Conservation (phyloP, 2,888 invertebrate species). For the Mycalesis mineus region DNA sequence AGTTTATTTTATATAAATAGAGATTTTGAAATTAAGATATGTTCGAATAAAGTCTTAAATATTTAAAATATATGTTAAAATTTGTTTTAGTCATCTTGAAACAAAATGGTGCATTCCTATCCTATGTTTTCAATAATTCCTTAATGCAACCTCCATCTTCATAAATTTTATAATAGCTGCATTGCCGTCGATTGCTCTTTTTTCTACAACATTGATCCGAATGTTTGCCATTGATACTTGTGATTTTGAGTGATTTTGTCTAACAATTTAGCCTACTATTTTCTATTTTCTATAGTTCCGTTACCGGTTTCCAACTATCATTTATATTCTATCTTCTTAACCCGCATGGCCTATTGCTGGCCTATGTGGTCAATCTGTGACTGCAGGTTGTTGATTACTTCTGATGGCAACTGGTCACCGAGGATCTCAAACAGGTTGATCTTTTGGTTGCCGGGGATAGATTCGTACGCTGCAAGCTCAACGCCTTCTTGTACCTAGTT, state of each 20-base stretch:
- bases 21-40: too few species aligned
- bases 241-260: too few species aligned
- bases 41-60: too few species aligned
- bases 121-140: too few species aligned
- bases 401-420: constrained; percentile 90
- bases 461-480: constrained; percentile 90
- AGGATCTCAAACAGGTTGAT: constrained; percentile 91
- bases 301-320: constrained; percentile 22
- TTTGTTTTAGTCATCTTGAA: too few species aligned
- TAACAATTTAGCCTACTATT: not conserved
- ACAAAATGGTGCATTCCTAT: too few species aligned
- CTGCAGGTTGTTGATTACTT: constrained; percentile 92
- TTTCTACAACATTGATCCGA: too few species aligned
- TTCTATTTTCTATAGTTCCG: not conserved
- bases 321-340: constrained; percentile 7
- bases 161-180: too few species aligned
- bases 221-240: too few species aligned
- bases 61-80: too few species aligned
- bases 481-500: constrained; percentile 88
- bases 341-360: constrained; percentile 57
- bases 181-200: not conserved
- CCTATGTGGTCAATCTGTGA: constrained; percentile 91
- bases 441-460: constrained; percentile 90
- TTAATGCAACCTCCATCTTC: too few species aligned
- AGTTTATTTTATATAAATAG: too few species aligned